Percentiles rank a stretch among this genome's conserved stretches.
These are phyloP conservation scores for Chloroclystis v-ata DNA, from an alignment of 2,888 invertebrate species.

Conservation along the genomic window DNA sequence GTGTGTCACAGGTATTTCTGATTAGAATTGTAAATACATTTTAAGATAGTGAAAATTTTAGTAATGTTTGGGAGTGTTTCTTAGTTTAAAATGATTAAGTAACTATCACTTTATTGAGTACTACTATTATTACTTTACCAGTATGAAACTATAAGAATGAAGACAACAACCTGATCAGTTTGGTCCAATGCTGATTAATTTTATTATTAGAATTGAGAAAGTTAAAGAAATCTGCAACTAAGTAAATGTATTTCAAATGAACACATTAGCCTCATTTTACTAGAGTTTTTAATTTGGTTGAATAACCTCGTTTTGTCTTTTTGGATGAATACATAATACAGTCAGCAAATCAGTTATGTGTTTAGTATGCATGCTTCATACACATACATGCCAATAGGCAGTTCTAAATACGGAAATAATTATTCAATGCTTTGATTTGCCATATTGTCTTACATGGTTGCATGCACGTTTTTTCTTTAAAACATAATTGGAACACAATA, in stretches of 20 bases:
- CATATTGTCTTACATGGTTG: constrained; percentile 19
- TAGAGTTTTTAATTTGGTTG: too few species aligned
- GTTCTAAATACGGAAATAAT: constrained; percentile 12
- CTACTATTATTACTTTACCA: too few species aligned
- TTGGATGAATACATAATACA: constrained; percentile 13
- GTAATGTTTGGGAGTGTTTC: too few species aligned
- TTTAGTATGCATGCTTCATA: constrained; percentile 23
- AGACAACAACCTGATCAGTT: too few species aligned
- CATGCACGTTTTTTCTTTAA: constrained; percentile 9
- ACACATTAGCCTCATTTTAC: neutral
- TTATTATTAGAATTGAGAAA: neutral
- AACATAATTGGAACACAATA: constrained; percentile 26
- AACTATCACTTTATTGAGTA: too few species aligned
- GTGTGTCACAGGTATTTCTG: too few species aligned
- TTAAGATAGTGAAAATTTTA: too few species aligned
- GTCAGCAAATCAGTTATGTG: constrained; percentile 24
- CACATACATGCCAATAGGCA: constrained; percentile 15
- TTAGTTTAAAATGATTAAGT: too few species aligned
- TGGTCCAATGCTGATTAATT: too few species aligned
- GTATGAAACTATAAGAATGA: too few species aligned
- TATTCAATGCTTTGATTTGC: constrained; percentile 16
- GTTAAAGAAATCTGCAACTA: neutral
- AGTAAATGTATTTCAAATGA: neutral
- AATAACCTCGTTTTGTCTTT: neutral
- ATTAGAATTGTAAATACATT: too few species aligned